Base-by-base conservation (phyloP, 92 coral and sea anemone species). In the Nematostella vectensis region DNA sequence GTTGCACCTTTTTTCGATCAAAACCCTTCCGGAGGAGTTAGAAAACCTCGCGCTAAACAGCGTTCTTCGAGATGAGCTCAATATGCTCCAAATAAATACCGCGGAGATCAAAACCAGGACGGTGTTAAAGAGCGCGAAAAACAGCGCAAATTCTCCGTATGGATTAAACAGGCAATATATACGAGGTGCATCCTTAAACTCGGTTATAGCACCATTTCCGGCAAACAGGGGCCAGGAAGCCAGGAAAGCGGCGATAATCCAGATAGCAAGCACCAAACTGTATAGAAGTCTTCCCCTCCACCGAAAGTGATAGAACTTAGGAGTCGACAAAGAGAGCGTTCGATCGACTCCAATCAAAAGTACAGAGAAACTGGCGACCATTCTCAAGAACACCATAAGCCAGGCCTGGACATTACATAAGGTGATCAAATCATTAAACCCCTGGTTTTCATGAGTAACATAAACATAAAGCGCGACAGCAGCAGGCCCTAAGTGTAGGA, bases 321-420 rank as follows among this genome's bases (percentile, higher is more conserved):
- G 72, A 0, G 29, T 19, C 3, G 38, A 16, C 1, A 69, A 47
- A 22, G 68, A 58, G 11, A 85, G 57, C 21, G 25, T 53, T 59
- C 83, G 66, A 48, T 71, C 83, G 25, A 81, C 33, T 2, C 67
- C 53, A 47, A 80, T 65, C 29, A 80, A 48, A 19, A 68, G 27
- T 43, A 85, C 65, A n/a, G 63, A 30, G 29, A 74, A 23, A 1
- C 71, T 50, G 0, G 77, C 60, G 6, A 68, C 17, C 21, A 67
- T 45, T 31, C 80, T 80, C 23, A 80, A 62, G 31, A 76, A 75
- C 0, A 71, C 61, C 0, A 68, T 29, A 19, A 63, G 10, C 88
- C 88, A 85, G n/a, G 81, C 87, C 55, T 85, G 95, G 21, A 47
- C 37, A 31, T 69, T 47, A 25, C 95, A 85, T 4, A 85, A 59